Conservation (phyloP, 2,888 invertebrate genomes). For the Antitype chi region DNA sequence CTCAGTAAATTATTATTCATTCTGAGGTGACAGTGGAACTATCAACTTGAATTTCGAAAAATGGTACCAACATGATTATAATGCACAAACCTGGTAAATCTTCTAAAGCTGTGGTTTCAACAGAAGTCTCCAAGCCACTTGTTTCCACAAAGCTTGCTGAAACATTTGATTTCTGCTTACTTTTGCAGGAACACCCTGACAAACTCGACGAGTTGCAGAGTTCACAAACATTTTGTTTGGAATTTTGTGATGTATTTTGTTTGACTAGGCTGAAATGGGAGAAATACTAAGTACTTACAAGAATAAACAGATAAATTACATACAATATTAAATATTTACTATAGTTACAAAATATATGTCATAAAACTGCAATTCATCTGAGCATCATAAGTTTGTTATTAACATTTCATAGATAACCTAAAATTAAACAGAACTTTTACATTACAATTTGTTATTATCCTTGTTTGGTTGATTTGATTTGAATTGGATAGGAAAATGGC, state of each 20-base stretch:
- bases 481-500: not conserved
- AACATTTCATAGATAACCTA: conserved; percentile 45
- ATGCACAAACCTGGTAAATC: conserved; percentile 84
- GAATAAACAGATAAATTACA: conserved; percentile 29
- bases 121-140: conserved; percentile 71
- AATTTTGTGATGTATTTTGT: conserved; percentile 55
- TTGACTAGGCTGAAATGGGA: conserved; percentile 68
- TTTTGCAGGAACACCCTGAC: conserved; percentile 75
- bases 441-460: not conserved
- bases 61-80: not conserved
- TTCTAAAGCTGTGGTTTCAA: conserved; percentile 83
- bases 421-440: conserved; percentile 10
- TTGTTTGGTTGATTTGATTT: not conserved
- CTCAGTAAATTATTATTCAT: not conserved
- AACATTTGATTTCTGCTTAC: conserved; percentile 55
- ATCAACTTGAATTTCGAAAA: not conserved
- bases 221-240: conserved; percentile 73
- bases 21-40: conserved; percentile 14
- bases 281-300: not conserved
- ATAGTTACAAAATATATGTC: not conserved
- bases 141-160: conserved; percentile 65
- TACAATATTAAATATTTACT: not conserved
- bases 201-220: conserved; percentile 74
- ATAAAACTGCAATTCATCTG: not conserved
- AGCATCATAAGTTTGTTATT: not conserved